Evolutionary conservation across 2,888 invertebrate genomes (phyloP), one percentile per base, ranked within the genome.

Genomic region (Trichopoda pennipes): DNA sequence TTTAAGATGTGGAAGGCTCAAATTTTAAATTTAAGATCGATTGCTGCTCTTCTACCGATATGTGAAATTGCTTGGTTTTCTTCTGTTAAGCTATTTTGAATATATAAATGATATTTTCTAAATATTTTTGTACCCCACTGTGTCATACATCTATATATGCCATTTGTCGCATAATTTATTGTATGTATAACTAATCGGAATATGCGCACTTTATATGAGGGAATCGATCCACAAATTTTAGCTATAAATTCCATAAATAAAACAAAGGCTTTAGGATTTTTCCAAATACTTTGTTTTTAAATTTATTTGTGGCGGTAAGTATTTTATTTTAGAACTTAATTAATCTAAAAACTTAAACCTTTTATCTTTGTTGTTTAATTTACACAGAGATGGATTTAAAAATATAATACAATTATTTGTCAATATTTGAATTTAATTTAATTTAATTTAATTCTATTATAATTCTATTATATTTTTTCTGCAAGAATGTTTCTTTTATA

Each of bases 361-460:
- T 77, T 85, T 23, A 38, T 74, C 44, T 38, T 77, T 79, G 42
- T 69, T 61, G 44, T 63, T 64, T 16, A 79, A 81, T 85, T 82
- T 85, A 84, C 83, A 85, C 82, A 85, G 75, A 80, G 80, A 84
- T 70, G 84, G 84, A 81, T 81, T 85, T 83, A 86, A 85, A n/a
- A 85, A 84, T 86, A 85, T 85, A 72, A 64, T 85, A 82, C 84
- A 78, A 76, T 74, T n/a, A 60, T 23, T 70, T 72, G 66, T 72
- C 32, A 69, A 68, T 63, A 68, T 72, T 64, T 80, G 64, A 80
- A 49, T 72, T 44, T 76, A 51, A 35, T 64, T 47, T 32, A 4
- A 53, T 72, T 44, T 76, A 51, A 35, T 64, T 47, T 28, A n/a
- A n/a, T n/a, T n/a, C n/a, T n/a, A n/a, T 61, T 56, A 53, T 53